Evolutionary conservation across 2,888 invertebrate species (phyloP).

Genomic region (Ophonus ardosiacus): DNA sequence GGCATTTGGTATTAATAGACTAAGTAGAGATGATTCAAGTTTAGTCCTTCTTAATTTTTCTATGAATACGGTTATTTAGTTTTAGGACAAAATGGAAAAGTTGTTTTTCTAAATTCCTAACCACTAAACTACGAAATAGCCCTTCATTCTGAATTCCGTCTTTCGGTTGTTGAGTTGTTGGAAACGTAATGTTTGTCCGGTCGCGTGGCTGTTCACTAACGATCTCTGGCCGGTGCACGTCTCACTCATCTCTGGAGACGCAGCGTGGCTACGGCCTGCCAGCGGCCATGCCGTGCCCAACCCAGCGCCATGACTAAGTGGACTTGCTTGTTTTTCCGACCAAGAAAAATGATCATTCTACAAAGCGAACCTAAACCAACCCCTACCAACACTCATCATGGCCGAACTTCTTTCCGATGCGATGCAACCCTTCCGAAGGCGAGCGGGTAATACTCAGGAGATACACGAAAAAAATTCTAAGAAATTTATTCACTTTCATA

Average conservation of each 20-base stretch:
- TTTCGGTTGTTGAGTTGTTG: background rate
- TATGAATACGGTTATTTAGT: too few species aligned
- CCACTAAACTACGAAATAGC: too few species aligned
- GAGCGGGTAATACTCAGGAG: background rate
- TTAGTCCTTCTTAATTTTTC: too few species aligned
- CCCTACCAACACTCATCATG: slow-evolving; percentile 24
- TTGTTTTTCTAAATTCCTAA: too few species aligned
- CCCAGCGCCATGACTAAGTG: slow-evolving; percentile 76
- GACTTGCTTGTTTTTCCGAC: slow-evolving; percentile 78
- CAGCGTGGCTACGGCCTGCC: slow-evolving; percentile 12
- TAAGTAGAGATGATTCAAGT: too few species aligned
- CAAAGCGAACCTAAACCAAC: slow-evolving; percentile 66
- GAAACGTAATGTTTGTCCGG: background rate
- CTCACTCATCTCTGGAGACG: slow-evolving; percentile 61
- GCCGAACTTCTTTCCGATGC: slow-evolving; percentile 16
- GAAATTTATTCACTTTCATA: background rate
- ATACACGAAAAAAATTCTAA: background rate
- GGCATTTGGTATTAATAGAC: too few species aligned
- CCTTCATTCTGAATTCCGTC: too few species aligned
- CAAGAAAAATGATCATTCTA: slow-evolving; percentile 78
- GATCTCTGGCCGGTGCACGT: slow-evolving; percentile 52
- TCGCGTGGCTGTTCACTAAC: slow-evolving; percentile 19
- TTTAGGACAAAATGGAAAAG: too few species aligned
- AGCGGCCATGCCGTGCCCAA: slow-evolving; percentile 54
- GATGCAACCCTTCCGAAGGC: background rate